phyloP scores from a whole-genome alignment of 2,888 invertebrate species.

The Trissoscelio sp. region DNA sequence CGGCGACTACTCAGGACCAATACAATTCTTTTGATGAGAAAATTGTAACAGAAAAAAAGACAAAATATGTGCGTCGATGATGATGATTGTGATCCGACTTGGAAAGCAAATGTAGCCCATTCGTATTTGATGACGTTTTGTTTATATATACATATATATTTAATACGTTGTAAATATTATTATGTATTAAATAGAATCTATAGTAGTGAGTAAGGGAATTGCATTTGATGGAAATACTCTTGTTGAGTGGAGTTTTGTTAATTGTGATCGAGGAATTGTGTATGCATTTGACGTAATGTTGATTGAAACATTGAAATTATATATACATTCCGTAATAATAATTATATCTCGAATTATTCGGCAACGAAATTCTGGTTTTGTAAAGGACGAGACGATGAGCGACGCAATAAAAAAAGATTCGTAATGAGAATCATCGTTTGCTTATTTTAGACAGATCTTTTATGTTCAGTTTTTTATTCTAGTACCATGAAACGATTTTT shows the following conservation, averaged over 20 bases:
- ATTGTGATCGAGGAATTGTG: not conserved
- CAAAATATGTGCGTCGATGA: too few species aligned
- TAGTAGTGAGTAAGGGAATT: not conserved
- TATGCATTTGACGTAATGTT: conserved; percentile 2
- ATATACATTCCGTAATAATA: not conserved
- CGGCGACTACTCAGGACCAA: too few species aligned
- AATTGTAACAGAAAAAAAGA: too few species aligned
- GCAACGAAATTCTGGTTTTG: not conserved
- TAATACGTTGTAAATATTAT: not conserved
- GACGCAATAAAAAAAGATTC: not conserved
- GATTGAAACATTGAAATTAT: not conserved
- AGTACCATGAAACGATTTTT: too few species aligned
- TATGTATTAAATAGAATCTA: not conserved
- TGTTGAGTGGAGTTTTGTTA: conserved; percentile 1
- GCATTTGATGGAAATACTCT: conserved; percentile 11
- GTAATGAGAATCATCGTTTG: not conserved
- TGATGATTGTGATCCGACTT: too few species aligned
- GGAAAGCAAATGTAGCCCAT: too few species aligned
- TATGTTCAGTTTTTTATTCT: too few species aligned
- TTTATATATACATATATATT: too few species aligned
- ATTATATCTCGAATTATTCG: not conserved
- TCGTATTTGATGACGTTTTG: too few species aligned
- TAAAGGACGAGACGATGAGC: not conserved
- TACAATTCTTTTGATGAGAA: too few species aligned
- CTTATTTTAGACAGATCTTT: too few species aligned